Base-by-base conservation (phyloP, 2,113 vertebrate genomes). In the Cichladusa arquata region DNA sequence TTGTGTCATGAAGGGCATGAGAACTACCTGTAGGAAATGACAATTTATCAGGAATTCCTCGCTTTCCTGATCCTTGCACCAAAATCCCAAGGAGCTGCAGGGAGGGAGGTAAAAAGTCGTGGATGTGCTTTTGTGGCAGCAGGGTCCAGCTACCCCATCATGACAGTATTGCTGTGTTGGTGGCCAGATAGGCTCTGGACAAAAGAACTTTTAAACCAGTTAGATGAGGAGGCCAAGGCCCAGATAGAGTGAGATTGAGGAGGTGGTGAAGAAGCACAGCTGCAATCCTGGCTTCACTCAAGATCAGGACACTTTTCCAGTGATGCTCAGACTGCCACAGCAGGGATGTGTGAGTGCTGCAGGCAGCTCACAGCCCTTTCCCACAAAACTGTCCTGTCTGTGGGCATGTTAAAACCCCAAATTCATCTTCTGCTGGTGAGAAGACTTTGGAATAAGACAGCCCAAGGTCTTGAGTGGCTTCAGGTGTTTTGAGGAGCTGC, bases 251-350 rank as follows among this genome's bases (percentile, higher is more conserved):
- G 53, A 53, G 40, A 8, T 0, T 57, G 62, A n/a, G 11, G 84
- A 38, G 11, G n/a, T 64, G n/a, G 14, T 64, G 28, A 18, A 12
- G 28, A 16, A 14, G 47, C 2, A 7, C 2, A 3, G 36, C 61
- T 89, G 36, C 73, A 85, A 47, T 34, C 33, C 34, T 81, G 70
- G 8, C 38, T 50, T 24, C 2, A 0, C 26, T 19, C 51, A 4
- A 23, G 45, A 22, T 0, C 0, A 0, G 7, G 47, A 84, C 12
- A 4, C 4, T 4, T 28, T 76, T 25, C 65, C 29, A 5, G 11
- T 5, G 42, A 7, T 48, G 70, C 58, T 72, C 40, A 50, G 61
- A 6, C 33, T 24, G 36, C 60, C 3, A 3, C 6, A 40, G 14
- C 1, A 2, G 45, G 17, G 11, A 17, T 0, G 6, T 29, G 58